A percentile compares a stretch with the other conserved stretches of the same genome.
Conservation (phyloP, 2,888 invertebrate species). For the Ophraella communa region DNA sequence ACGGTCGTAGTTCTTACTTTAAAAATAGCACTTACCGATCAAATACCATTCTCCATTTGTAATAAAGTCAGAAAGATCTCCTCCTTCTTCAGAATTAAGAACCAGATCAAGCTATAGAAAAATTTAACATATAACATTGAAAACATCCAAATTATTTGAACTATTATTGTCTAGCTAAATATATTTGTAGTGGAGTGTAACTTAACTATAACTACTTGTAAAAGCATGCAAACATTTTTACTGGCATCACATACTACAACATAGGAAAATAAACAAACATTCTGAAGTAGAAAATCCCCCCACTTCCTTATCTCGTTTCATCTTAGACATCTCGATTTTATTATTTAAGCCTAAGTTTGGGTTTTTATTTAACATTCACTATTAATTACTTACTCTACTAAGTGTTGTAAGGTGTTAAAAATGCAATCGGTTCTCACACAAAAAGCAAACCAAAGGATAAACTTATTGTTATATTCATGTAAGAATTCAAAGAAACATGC, state of each 20-base stretch:
- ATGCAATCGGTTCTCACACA: no score
- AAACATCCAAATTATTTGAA: not conserved
- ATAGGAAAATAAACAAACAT: not conserved
- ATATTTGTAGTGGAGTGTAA: not conserved
- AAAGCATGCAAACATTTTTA: constrained; percentile 8
- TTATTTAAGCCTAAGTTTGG: no score
- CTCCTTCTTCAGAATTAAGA: constrained; percentile 91
- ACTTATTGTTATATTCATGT: not conserved
- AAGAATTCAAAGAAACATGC: not conserved
- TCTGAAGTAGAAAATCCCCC: constrained; percentile 2
- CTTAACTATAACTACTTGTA: no score
- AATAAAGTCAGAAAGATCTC: constrained; percentile 96
- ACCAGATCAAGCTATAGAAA: constrained; percentile 88
- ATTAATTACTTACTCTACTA: not conserved
- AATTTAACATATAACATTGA: constrained; percentile 53
- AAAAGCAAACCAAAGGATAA: not conserved
- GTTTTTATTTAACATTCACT: not conserved
- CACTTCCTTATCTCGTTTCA: constrained; percentile 14
- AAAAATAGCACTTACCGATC: constrained; percentile 86
- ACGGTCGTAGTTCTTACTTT: no score
- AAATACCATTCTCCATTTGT: constrained; percentile 99
- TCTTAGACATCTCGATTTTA: no score
- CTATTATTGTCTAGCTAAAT: not conserved
- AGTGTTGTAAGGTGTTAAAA: not conserved
- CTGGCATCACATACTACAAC: not conserved